Base-by-base conservation (phyloP, 1,140 invertebrate species). In the Coptotermes formosanus region DNA sequence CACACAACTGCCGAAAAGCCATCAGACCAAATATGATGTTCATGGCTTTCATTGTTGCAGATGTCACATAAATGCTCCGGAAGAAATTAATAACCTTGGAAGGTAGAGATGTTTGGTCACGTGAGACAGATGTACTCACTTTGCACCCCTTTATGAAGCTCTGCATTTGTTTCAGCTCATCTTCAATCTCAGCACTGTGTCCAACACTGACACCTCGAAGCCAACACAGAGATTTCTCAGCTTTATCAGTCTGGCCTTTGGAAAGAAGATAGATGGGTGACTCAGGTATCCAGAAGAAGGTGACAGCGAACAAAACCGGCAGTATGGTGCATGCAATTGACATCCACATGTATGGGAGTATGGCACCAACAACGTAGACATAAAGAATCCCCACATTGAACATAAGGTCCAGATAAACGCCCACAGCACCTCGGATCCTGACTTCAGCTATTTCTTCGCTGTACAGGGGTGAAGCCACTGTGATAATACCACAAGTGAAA, bases 331-430 rank as follows among this genome's bases (percentile, higher is more conserved):
- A 90, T 25, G 91, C 89, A 82, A 92, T 88, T 0, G 91, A 90
- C 88, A 92, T 90, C 87, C 91, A 88, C 48, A 89, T 89, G 91
- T 97, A 97, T 0, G 92, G 91, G 0, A 96, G 92, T 89, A 92
- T 95, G 0, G 96, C 94, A 0, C 97, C 97, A 69, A 97, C 92
- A 0, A 92, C 89, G 89, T 97, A 98, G 0, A 95, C 92, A 48
- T 95, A 93, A 0, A 98, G 89, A 87, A 97, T 94, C 12, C 97
- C 97, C 25, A 95, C 87, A 19, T 94, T 93, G 82, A 95, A 94
- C 88, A 96, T 96, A 12, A 97, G 90, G 89, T 98, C 96, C 87
- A 97, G 94, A 87, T 96, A 94, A 0, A 96, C 96, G 14, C 94
- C 94, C 4, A 96, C 89, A 3, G 93, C 91, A 12, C 94, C 94